These are phyloP conservation scores for Stenotaenia linearis DNA, from an alignment of 2,888 invertebrate genomes.

Conservation along the genomic window DNA sequence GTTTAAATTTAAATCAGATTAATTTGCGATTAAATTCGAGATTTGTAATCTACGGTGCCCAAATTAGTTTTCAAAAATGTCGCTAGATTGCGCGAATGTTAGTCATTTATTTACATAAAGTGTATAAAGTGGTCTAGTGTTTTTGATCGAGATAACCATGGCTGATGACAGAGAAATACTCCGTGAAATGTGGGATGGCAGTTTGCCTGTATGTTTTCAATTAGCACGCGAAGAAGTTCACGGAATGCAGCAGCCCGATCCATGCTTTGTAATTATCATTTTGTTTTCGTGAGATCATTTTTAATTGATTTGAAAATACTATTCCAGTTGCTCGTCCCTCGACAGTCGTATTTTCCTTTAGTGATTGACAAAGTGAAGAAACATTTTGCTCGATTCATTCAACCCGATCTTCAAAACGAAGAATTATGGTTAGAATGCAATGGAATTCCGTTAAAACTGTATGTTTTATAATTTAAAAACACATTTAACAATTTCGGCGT, in stretches of 20 bases:
- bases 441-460: conserved; percentile 84
- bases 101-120: too few species aligned
- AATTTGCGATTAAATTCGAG: too few species aligned
- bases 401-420: conserved; percentile 70
- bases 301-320: neutral
- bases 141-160: conserved; percentile 56
- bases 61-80: neutral
- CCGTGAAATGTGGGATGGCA: conserved; percentile 92
- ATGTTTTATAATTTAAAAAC: too few species aligned
- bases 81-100: neutral
- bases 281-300: too few species aligned
- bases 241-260: conserved; percentile 83
- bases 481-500: too few species aligned
- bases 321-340: conserved; percentile 74
- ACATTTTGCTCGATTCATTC: conserved; percentile 76
- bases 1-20: too few species aligned
- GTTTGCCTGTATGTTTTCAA: conserved; percentile 87
- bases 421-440: conserved; percentile 94
- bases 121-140: too few species aligned
- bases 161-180: conserved; percentile 92
- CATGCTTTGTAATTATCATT: conserved; percentile 62
- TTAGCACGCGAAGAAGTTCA: conserved; percentile 81
- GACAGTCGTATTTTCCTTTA: conserved; percentile 88
- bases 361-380: conserved; percentile 90
- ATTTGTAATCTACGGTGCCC: neutral